Evolutionary conservation across 2,113 vertebrate genomes (phyloP), one percentile per base, ranked within the genome.

Genomic region (Myanophis thanlyinensis): DNA sequence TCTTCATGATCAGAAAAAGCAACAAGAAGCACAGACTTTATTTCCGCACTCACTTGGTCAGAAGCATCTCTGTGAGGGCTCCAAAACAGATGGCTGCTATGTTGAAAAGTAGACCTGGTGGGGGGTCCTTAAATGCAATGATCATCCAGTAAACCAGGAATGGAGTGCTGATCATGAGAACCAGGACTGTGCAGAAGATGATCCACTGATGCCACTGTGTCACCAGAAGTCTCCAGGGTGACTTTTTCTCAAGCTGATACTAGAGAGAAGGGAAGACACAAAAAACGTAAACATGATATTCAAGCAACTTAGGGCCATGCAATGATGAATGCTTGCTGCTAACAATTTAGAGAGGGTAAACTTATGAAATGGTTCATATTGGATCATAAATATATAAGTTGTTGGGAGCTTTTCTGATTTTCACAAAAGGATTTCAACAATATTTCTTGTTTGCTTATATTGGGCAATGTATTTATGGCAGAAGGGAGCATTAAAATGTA

Each of bases 321-420:
- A 97, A 97, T 93, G 91, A 54, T 92, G 90, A 92, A 95, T 92
- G 95, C 95, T 97, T 97, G 93, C 94, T 93, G 93, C 91, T 95
- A 95, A 97, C 93, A 96, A 96, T 96, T 96, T 90, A 95, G 96
- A 95, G 94, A 95, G 94, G 35, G 94, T 95, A 94, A 95, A 97
- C 95, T 94, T 95, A 94, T 95, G 94, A 94, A 95, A 96, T 97
- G 97, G 96, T 97, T 98, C 97, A 97, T 91, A 93, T 96, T 94
- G 97, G 96, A 97, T 97, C 94, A 96, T 97, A 97, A 97, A 97
- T 94, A 95, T 94, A 97, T 97, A 94, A 97, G 96, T 95, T 97
- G 96, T 96, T 97, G 97, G 97, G 98, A 98, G 97, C 95, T 95
- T 97, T 96, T 97, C 97, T 98, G 97, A 97, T 97, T 98, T 98